Evolutionary conservation across 2,888 invertebrate species (phyloP).

Genomic region (Cheilosia soror): DNA sequence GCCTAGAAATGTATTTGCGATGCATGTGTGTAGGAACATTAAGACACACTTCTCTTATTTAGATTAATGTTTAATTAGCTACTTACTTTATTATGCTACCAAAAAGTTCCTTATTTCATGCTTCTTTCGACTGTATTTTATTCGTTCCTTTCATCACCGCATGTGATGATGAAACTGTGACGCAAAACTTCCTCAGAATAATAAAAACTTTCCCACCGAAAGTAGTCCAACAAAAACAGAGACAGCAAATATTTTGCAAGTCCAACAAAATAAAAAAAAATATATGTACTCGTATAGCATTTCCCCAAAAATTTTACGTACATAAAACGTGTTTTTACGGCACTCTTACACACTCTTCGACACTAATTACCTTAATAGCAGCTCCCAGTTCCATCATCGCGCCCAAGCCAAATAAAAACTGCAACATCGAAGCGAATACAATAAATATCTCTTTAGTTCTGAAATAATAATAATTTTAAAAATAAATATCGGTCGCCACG

Average conservation of each 20-base stretch:
- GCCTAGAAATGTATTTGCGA: background rate
- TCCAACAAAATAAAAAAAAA: background rate
- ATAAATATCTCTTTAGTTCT: slow-evolving; percentile 13
- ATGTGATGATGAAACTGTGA: background rate
- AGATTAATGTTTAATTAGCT: background rate
- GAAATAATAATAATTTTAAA: slow-evolving; percentile 42
- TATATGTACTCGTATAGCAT: background rate
- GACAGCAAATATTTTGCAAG: background rate
- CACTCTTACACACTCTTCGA: slow-evolving; percentile 32
- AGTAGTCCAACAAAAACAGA: background rate
- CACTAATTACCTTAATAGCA: slow-evolving; percentile 45
- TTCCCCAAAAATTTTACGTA: slow-evolving; percentile 2
- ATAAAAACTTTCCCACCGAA: slow-evolving; percentile 6
- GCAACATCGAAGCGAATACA: slow-evolving; percentile 20
- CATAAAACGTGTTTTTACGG: slow-evolving; percentile 46
- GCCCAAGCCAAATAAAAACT: slow-evolving; percentile 48
- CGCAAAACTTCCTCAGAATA: background rate
- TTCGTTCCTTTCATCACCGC: background rate
- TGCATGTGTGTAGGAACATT: background rate
- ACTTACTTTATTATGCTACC: background rate
- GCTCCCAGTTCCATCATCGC: slow-evolving; percentile 49
- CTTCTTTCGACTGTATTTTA: background rate
- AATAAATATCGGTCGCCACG: slow-evolving; percentile 37
- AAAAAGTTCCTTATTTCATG: background rate
- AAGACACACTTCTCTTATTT: background rate